phyloP scores from a whole-genome alignment of 2,113 vertebrate species.

The Ramphastos sulfuratus region DNA sequence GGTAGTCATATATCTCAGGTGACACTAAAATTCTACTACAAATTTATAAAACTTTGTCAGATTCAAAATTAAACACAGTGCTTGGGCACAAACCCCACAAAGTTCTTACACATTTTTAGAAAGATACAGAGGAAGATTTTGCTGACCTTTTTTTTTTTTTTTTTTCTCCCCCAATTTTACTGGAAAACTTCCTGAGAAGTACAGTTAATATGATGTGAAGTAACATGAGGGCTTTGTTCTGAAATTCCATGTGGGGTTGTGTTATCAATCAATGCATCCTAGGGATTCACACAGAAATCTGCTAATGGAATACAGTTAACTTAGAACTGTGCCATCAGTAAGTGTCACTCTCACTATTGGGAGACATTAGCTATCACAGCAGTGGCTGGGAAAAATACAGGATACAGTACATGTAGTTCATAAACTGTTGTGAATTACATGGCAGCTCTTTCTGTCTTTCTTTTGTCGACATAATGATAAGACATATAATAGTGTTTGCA shows the following conservation, averaged over 20 bases:
- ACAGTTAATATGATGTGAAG: neutral
- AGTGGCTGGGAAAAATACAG: slow-evolving; percentile 24
- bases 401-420: neutral
- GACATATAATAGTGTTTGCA: neutral
- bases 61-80: neutral
- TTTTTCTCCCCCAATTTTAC: neutral
- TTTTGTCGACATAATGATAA: slow-evolving; percentile 7
- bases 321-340: slow-evolving; percentile 58
- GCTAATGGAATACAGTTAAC: slow-evolving; percentile 60
- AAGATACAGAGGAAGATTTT: neutral
- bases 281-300: slow-evolving; percentile 51
- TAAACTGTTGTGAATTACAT: slow-evolving; percentile 47
- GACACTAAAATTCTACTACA: neutral
- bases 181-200: neutral
- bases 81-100: neutral
- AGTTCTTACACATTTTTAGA: neutral
- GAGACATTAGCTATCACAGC: slow-evolving; percentile 62
- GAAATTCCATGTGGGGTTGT: slow-evolving; percentile 20
- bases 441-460: slow-evolving; percentile 3
- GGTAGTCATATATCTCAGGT: neutral
- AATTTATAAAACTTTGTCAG: neutral
- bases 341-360: slow-evolving; percentile 46
- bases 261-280: slow-evolving; percentile 34
- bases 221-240: neutral
- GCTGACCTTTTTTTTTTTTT: neutral